A percentile compares a stretch with the other conserved stretches of the same genome.
Evolutionary conservation across 2,888 invertebrate genomes (phyloP).

Genomic region (Onchidella celtica): DNA sequence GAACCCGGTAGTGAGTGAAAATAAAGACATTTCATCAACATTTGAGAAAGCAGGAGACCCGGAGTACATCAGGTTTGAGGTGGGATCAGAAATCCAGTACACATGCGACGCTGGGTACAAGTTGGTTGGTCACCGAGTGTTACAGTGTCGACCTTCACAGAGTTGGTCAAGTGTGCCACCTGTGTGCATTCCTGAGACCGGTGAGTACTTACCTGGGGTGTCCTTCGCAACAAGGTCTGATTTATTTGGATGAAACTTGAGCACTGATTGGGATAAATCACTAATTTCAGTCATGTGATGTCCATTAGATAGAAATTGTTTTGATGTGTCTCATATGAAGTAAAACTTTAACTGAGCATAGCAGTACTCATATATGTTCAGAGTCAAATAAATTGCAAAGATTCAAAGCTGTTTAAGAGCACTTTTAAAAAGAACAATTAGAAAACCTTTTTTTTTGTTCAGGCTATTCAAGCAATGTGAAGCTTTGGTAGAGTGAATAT

Average conservation of each 20-base stretch:
- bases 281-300: no score
- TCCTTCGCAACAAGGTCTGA: not conserved
- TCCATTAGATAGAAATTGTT: no score
- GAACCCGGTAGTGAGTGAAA: constrained; percentile 39
- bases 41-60: constrained; percentile 8
- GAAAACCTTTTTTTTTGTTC: no score
- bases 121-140: constrained; percentile 88
- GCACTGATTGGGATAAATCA: no score
- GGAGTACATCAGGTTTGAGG: constrained; percentile 51
- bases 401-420: no score
- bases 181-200: constrained; percentile 50
- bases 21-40: constrained; percentile 29
- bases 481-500: no score
- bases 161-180: constrained; percentile 57
- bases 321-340: no score
- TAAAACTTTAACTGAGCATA: no score
- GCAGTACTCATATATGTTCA: no score
- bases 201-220: constrained; percentile 39
- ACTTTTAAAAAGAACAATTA: no score
- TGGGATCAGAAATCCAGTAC: constrained; percentile 83
- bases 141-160: constrained; percentile 84
- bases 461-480: no score
- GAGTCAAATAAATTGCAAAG: no score
- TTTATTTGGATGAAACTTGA: not conserved
- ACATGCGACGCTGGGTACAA: constrained; percentile 90